Evolutionary conservation across 2,888 invertebrate species (phyloP).

Genomic region (Aproaerema taeniolella): DNA sequence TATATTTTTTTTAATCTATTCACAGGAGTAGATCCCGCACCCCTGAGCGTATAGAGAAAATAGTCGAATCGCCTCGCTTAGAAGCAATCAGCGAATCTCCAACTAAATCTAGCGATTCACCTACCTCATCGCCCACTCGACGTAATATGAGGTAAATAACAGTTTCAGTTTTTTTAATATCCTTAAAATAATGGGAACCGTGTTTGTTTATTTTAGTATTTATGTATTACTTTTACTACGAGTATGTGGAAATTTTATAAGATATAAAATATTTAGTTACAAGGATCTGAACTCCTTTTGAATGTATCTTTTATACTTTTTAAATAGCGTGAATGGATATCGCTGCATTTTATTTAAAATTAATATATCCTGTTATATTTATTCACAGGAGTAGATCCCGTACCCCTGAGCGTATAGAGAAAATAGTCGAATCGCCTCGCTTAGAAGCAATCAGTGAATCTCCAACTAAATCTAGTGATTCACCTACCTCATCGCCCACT

Average conservation of each 20-base stretch:
- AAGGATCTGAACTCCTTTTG: too few relatives aligned
- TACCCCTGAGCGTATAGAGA: constrained; percentile 50
- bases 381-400: constrained; percentile 49
- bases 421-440: constrained; percentile 39
- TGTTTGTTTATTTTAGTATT: too few relatives aligned
- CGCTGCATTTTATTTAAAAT: too few relatives aligned
- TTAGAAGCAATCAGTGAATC: constrained; percentile 53
- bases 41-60: constrained; percentile 44
- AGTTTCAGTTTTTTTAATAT: too few relatives aligned
- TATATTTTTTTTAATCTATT: too few relatives aligned
- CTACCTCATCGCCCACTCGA: constrained; percentile 34
- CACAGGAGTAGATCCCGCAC: constrained; percentile 53
- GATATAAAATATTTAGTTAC: too few relatives aligned
- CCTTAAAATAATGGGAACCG: too few relatives aligned
- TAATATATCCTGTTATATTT: too few relatives aligned
- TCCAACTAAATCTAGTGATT: constrained; percentile 33
- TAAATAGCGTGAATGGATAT: too few relatives aligned
- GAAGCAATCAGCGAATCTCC: constrained; percentile 55
- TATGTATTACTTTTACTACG: too few relatives aligned
- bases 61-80: constrained; percentile 42
- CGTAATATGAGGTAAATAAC: constrained; percentile 35
- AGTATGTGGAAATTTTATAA: too few relatives aligned
- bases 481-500: constrained; percentile 31
- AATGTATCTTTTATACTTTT: too few relatives aligned
- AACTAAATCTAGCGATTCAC: constrained; percentile 28